Conservation (phyloP, 2,888 invertebrate genomes). For the Cactoblastis cactorum region DNA sequence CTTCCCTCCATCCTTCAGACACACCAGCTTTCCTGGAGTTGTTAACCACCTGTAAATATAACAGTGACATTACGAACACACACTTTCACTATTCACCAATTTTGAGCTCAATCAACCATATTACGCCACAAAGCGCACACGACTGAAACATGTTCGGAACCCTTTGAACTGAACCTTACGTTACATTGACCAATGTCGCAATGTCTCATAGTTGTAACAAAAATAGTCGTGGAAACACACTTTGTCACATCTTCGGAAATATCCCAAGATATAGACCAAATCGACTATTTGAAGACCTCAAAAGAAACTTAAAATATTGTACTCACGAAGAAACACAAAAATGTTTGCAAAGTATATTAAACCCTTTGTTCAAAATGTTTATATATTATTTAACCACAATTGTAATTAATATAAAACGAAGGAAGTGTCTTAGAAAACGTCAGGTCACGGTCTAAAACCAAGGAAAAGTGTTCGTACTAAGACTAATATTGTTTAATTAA, state of each 20-base stretch:
- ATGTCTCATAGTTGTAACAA: constrained; percentile 58
- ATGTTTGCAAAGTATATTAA: no score
- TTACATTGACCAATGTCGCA: constrained; percentile 55
- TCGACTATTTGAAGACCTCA: not conserved
- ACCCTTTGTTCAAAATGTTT: no score
- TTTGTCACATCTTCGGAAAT: constrained; percentile 26
- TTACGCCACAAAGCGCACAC: constrained; percentile 43
- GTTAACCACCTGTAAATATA: constrained; percentile 80
- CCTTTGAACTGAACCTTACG: constrained; percentile 30
- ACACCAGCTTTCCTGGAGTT: constrained; percentile 81
- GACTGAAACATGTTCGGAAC: constrained; percentile 36
- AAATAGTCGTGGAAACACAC: constrained; percentile 44
- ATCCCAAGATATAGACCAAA: constrained; percentile 40
- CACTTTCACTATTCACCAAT: constrained; percentile 18
- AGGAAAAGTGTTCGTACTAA: constrained; percentile 51
- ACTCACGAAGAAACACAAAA: not conserved
- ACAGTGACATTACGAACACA: constrained; percentile 10
- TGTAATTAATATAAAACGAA: constrained; percentile 14
- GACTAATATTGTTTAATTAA: constrained; percentile 45
- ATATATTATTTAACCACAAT: constrained; percentile 4
- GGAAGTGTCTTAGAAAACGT: constrained; percentile 31
- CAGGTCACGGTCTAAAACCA: constrained; percentile 53
- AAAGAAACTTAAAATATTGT: not conserved
- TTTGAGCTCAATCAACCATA: constrained; percentile 50
- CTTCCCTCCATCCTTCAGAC: constrained; percentile 77